Conservation (phyloP, 2,797 vertebrate species). For the Serranus cabrilla region DNA sequence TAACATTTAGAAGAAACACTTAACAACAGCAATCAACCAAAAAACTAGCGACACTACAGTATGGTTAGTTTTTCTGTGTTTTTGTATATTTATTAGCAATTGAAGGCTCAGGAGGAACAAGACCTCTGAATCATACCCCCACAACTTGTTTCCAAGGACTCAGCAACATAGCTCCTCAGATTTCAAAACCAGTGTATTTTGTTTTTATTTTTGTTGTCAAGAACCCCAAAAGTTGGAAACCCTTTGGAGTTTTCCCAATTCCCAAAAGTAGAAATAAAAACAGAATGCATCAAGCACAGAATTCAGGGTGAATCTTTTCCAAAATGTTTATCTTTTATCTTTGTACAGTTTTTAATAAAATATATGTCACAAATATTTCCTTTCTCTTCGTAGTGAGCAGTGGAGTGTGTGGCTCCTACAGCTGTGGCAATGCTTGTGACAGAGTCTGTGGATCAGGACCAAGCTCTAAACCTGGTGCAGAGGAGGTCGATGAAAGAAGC, state of each 20-base stretch:
- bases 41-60: not conserved
- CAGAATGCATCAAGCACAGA: no score
- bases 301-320: no score
- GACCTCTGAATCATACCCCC: constrained; percentile 7
- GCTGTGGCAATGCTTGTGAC: constrained; percentile 25
- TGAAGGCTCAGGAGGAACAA: constrained; percentile 1
- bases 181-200: not conserved
- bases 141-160: not conserved
- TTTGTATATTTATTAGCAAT: not conserved
- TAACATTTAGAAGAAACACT: not conserved
- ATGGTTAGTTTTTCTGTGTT: not conserved
- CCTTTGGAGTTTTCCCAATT: no score
- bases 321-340: no score
- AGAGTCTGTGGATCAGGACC: constrained; percentile 22
- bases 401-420: constrained; percentile 56
- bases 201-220: not conserved
- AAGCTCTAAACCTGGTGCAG: not conserved
- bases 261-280: no score
- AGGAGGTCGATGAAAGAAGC: constrained; percentile 8
- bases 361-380: no score
- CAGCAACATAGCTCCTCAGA: not conserved
- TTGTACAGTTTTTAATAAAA: no score
- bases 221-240: not conserved
- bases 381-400: constrained; percentile 38
- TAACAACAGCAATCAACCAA: not conserved